Conservation (phyloP, 2,113 vertebrate genomes). For the Gambusia affinis region DNA sequence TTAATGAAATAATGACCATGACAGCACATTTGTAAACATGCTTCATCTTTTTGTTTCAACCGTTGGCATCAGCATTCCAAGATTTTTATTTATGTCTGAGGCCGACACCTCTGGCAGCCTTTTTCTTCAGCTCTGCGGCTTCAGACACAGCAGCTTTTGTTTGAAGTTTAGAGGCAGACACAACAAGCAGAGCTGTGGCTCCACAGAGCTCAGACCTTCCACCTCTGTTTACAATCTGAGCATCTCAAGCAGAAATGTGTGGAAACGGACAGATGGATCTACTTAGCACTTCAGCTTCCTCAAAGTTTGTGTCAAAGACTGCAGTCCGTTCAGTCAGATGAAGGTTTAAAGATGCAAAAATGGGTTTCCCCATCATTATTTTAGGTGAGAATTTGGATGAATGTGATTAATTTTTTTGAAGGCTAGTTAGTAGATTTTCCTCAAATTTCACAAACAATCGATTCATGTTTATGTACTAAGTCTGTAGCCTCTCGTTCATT, state of each 20-base stretch:
- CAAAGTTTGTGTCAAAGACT: neutral
- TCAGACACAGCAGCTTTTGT: constrained; percentile 62
- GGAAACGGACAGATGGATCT: constrained; percentile 40
- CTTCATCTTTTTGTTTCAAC: neutral
- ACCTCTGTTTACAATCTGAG: constrained; percentile 33
- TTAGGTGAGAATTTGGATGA: neutral
- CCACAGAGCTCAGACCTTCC: constrained; percentile 24
- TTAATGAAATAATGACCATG: neutral
- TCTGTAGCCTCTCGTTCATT: constrained; percentile 73
- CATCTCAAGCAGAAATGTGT: constrained; percentile 33
- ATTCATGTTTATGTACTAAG: constrained; percentile 71
- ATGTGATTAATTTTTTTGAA: neutral
- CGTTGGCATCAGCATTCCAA: constrained; percentile 13
- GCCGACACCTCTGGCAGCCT: constrained; percentile 11
- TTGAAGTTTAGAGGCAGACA: constrained; percentile 31
- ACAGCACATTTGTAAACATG: neutral
- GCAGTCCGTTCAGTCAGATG: neutral
- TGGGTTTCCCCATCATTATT: neutral
- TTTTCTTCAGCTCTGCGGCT: constrained; percentile 2
- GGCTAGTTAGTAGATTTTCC: constrained; percentile 9
- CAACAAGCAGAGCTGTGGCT: constrained; percentile 39
- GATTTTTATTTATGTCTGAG: constrained; percentile 10
- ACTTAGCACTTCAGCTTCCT: neutral
- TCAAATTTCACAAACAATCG: constrained; percentile 44
- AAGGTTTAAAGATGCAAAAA: neutral